These are phyloP conservation scores for Sebastes miniatus DNA, from an alignment of 2,797 vertebrate species.

Conservation along the genomic window DNA sequence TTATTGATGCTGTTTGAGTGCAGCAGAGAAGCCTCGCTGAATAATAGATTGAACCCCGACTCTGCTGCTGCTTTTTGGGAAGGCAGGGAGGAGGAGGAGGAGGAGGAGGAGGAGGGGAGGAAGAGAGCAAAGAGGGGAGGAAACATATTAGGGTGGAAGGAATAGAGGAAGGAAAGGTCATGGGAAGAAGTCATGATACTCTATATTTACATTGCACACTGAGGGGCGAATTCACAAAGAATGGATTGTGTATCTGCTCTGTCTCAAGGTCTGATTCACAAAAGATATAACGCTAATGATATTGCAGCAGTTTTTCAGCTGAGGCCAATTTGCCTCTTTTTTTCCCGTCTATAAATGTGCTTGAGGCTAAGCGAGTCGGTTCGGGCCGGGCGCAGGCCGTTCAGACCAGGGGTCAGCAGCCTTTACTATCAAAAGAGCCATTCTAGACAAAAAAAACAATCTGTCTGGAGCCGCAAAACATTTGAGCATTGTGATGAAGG, in stretches of 20 bases:
- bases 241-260: not conserved
- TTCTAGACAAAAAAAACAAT: too few relatives aligned
- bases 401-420: too few relatives aligned
- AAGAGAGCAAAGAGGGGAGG: not conserved
- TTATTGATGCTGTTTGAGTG: conserved; percentile 59
- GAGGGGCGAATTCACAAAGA: not conserved
- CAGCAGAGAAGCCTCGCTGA: conserved; percentile 37
- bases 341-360: not conserved
- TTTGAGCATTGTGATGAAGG: too few relatives aligned
- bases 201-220: not conserved
- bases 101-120: too few relatives aligned
- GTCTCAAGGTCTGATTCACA: not conserved
- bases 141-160: not conserved
- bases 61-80: conserved; percentile 5
- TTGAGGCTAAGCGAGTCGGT: not conserved
- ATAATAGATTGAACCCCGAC: conserved; percentile 50
- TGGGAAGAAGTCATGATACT: not conserved
- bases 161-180: not conserved
- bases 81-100: too few relatives aligned
- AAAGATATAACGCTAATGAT: not conserved
- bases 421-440: too few relatives aligned
- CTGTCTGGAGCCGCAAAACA: too few relatives aligned
- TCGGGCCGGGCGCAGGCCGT: too few relatives aligned
- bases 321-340: not conserved
- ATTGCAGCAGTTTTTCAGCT: not conserved